phyloP scores from a whole-genome alignment of 2,888 invertebrate species.

The Koerneria pararmatus region DNA sequence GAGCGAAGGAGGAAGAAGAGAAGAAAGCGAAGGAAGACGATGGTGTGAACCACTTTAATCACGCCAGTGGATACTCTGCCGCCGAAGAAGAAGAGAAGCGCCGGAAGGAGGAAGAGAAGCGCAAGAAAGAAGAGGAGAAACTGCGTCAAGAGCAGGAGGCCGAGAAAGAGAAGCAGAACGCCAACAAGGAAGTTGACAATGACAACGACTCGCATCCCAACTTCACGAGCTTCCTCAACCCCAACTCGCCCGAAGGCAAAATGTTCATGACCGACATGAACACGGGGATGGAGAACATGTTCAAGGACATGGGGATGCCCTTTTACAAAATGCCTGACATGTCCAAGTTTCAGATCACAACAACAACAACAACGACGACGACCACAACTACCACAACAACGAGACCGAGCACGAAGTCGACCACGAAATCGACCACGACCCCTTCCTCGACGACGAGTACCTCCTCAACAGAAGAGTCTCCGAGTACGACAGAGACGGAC shows the following conservation, averaged over 20 bases:
- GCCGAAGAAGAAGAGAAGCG: too few relatives aligned
- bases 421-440: too few relatives aligned
- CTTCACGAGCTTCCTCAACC: not conserved
- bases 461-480: too few relatives aligned
- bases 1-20: slow-evolving; percentile 10
- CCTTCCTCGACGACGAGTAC: too few relatives aligned
- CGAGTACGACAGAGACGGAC: too few relatives aligned
- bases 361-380: slow-evolving; percentile 9
- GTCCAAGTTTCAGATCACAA: slow-evolving; percentile 11
- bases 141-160: not conserved
- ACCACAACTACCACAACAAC: too few relatives aligned
- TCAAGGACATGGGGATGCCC: slow-evolving; percentile 23
- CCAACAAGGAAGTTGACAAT: not conserved
- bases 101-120: not conserved
- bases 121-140: slow-evolving; percentile 3
- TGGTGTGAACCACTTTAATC: too few relatives aligned
- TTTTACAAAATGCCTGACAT: slow-evolving; percentile 22
- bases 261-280: slow-evolving; percentile 24
- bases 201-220: not conserved
- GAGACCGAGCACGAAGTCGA: slow-evolving; percentile 8
- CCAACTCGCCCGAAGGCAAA: slow-evolving; percentile 13
- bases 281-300: slow-evolving; percentile 20
- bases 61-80: too few relatives aligned
- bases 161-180: not conserved
- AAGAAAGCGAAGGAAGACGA: slow-evolving; percentile 17